Conservation (phyloP, 2,888 invertebrate genomes). For the Hermaeophaga mercurialis region DNA sequence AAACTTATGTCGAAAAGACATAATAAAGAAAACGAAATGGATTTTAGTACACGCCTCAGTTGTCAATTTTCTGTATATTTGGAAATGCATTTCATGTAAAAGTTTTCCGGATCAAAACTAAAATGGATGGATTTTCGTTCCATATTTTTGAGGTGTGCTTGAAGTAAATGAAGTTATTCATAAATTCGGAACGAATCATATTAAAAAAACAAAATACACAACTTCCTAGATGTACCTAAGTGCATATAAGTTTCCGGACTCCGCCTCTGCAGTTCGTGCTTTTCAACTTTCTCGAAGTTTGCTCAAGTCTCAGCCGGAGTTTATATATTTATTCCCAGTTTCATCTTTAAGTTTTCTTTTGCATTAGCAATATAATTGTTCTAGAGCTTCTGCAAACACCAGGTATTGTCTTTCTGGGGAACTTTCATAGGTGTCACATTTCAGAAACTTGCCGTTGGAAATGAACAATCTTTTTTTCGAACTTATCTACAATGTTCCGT, state of each 20-base stretch:
- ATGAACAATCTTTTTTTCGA: no score
- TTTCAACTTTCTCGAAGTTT: slow-evolving; percentile 34
- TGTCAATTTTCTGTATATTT: no score
- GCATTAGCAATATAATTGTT: slow-evolving; percentile 40
- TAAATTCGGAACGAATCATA: not conserved
- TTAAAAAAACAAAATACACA: not conserved
- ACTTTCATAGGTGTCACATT: slow-evolving; percentile 34
- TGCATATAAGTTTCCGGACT: not conserved
- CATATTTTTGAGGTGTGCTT: no score
- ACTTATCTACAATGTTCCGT: no score
- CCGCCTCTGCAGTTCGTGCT: slow-evolving; percentile 21
- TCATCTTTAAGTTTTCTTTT: slow-evolving; percentile 37
- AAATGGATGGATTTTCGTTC: no score
- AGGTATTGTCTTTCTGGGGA: slow-evolving; percentile 36
- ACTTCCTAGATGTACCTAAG: not conserved
- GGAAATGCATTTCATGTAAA: no score
- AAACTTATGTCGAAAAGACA: no score
- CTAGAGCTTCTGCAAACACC: slow-evolving; percentile 33
- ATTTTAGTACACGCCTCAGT: no score
- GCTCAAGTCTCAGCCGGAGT: slow-evolving; percentile 33
- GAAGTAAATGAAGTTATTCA: not conserved
- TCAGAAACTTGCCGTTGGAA: slow-evolving; percentile 25
- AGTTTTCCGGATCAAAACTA: no score
- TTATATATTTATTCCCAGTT: slow-evolving; percentile 39
- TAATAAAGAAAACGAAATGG: no score